Base-by-base conservation (phyloP, 2,888 invertebrate genomes). In the Caenorhabditis sp. region DNA sequence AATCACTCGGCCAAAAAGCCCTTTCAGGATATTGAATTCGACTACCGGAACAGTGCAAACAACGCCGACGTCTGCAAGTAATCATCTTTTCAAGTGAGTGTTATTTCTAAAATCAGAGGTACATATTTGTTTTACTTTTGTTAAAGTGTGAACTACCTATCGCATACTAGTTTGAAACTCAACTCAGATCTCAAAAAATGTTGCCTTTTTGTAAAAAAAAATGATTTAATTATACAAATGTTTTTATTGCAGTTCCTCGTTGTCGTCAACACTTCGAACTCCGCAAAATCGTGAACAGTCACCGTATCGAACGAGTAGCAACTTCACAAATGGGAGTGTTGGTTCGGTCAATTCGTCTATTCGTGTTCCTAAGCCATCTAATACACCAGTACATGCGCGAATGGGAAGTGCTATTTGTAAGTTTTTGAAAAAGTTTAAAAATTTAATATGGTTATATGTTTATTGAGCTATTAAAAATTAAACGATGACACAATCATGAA, bases 1-100 rank as follows among this genome's bases (percentile, higher is more conserved):
- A 4, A 50, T 51, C 21, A 57, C 53, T 6, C 31, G 71, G 5
- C 66, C 63, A 10, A 55, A 63, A 23, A 62, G 62, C 26, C 66
- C 71, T 21, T 70, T 54, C 19, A 10, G 62, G 21, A 37, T 50
- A 8, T 10, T 27, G 23, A 55, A 36, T 37, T 53, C 43, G 19
- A 14, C 12, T 3, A 19, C 19, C 1, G 43, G n/a, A n/a, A 21
- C n/a, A 8, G 27, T 64, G 2, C 64, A 64, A 12, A 62, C 68
- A 1, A 68, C 68, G 0, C 68, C 73, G 1, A 24, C 65, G 1
- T 63, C 67, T 5, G 73, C 73, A 4, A 69, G 68, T 24, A 73
- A 73, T 66, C 68, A 69, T n/a, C 27, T 73, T 36, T 73, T 73
- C 26, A 21, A 53, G 73, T 73, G 58, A 62, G 68, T 64, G 5